Conservation (phyloP, 2,888 invertebrate genomes). For the Chalcis sispes region DNA sequence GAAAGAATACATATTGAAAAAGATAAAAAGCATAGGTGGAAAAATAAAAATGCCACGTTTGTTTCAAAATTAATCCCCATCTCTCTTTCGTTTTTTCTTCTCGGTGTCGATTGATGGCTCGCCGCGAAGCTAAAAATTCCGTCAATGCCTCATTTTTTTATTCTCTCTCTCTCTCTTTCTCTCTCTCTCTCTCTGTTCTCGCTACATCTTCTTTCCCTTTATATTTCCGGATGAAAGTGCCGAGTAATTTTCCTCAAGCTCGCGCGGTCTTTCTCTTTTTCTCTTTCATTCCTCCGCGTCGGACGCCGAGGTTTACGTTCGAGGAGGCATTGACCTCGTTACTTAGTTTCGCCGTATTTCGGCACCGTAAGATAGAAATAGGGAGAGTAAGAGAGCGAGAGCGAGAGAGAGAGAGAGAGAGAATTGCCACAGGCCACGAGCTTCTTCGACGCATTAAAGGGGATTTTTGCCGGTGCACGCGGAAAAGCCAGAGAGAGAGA, state of each 20-base stretch:
- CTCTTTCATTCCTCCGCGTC: not conserved
- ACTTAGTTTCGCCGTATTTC: conserved; percentile 43
- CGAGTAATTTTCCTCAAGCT: conserved; percentile 42
- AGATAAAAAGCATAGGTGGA: not conserved
- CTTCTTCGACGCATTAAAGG: conserved; percentile 1
- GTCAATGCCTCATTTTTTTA: conserved; percentile 19
- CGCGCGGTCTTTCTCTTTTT: not conserved
- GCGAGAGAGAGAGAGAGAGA: too few species aligned
- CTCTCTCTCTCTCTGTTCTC: too few species aligned
- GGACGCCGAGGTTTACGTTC: conserved; percentile 31
- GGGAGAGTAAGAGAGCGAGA: too few species aligned
- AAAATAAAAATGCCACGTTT: not conserved
- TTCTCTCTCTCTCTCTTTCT: too few species aligned
- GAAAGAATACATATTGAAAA: not conserved
- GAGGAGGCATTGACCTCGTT: conserved; percentile 54
- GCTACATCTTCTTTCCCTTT: too few species aligned
- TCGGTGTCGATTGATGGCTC: conserved; percentile 12
- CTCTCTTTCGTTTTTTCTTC: not conserved
- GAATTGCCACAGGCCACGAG: too few species aligned
- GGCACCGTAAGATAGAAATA: too few species aligned
- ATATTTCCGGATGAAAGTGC: conserved; percentile 44
- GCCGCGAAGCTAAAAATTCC: conserved; percentile 40
- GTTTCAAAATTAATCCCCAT: not conserved
- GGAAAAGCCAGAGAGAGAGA: not conserved
- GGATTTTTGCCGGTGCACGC: not conserved